These are phyloP conservation scores for Erythrocercus mccallii DNA, from an alignment of 2,113 vertebrate species.

Conservation along the genomic window DNA sequence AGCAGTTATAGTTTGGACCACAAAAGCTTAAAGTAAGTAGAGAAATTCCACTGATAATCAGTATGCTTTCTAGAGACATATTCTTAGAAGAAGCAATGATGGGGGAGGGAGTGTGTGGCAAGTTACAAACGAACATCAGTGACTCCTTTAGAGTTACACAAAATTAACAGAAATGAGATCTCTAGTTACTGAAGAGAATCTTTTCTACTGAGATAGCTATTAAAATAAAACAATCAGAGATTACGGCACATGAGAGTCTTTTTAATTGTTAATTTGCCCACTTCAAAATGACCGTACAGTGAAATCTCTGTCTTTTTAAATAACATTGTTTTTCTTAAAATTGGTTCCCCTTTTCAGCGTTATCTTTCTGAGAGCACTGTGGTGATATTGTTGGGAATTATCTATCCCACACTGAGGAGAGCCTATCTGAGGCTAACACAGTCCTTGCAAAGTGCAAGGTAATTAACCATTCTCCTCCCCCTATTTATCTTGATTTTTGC, in stretches of 20 bases:
- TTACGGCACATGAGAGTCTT: constrained; percentile 60
- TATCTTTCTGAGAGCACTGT: constrained; percentile 37
- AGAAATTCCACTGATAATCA: constrained; percentile 60
- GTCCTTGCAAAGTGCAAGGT: constrained; percentile 46
- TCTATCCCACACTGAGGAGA: constrained; percentile 31
- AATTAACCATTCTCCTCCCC: constrained; percentile 56
- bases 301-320: constrained; percentile 46
- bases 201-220: constrained; percentile 66
- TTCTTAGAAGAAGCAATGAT: constrained; percentile 17
- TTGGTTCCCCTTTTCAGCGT: constrained; percentile 8
- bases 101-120: neutral
- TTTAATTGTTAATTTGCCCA: constrained; percentile 70
- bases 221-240: constrained; percentile 68
- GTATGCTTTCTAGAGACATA: constrained; percentile 60
- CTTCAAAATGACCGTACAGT: constrained; percentile 60
- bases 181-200: constrained; percentile 63
- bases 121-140: constrained; percentile 40
- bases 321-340: constrained; percentile 48
- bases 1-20: constrained; percentile 55
- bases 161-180: constrained; percentile 76
- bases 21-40: constrained; percentile 39
- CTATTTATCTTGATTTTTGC: constrained; percentile 60
- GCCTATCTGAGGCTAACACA: constrained; percentile 44
- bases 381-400: constrained; percentile 43
- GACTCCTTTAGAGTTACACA: constrained; percentile 58